A percentile compares a stretch with the other conserved stretches of the same genome.
Evolutionary conservation across 2,113 vertebrate species (phyloP).

Genomic region (Glaucomys volans): DNA sequence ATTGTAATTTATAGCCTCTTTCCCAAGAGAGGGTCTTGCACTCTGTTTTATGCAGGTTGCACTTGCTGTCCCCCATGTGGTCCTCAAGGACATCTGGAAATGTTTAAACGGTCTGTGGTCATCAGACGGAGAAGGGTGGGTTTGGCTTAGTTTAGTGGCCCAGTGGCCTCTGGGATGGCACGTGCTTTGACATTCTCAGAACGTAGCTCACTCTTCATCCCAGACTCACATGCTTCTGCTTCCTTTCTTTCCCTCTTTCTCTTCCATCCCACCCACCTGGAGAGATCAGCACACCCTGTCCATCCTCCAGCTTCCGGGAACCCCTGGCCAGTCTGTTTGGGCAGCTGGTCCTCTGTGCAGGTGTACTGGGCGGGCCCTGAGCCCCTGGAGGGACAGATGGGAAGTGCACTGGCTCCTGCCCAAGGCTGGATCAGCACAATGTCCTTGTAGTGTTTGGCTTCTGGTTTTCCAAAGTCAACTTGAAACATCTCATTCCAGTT

Average conservation of each 20-base stretch:
- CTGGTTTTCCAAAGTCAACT: constrained; percentile 31
- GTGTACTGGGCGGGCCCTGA: neutral
- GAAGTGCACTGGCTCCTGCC: neutral
- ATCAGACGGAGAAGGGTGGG: constrained; percentile 20
- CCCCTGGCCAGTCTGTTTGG: constrained; percentile 65
- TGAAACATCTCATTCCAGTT: neutral
- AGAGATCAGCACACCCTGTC: neutral
- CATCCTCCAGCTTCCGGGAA: neutral
- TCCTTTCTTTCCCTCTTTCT: constrained; percentile 23
- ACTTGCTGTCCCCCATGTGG: neutral
- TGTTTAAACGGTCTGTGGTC: constrained; percentile 59
- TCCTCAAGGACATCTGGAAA: constrained; percentile 70
- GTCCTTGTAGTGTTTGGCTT: constrained; percentile 8
- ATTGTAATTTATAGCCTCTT: constrained; percentile 51
- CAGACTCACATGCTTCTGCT: neutral
- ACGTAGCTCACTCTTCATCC: neutral
- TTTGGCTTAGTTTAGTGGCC: constrained; percentile 35
- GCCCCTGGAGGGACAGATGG: constrained; percentile 4
- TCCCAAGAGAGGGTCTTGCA: constrained; percentile 64
- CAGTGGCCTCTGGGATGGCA: neutral
- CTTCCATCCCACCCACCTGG: constrained; percentile 19
- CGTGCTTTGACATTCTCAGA: neutral
- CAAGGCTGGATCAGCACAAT: neutral
- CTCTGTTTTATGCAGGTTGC: constrained; percentile 51
- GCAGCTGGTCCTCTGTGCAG: constrained; percentile 66